Evolutionary conservation across 2,113 vertebrate genomes (phyloP).

Genomic region (Ornithorhynchus anatinus): DNA sequence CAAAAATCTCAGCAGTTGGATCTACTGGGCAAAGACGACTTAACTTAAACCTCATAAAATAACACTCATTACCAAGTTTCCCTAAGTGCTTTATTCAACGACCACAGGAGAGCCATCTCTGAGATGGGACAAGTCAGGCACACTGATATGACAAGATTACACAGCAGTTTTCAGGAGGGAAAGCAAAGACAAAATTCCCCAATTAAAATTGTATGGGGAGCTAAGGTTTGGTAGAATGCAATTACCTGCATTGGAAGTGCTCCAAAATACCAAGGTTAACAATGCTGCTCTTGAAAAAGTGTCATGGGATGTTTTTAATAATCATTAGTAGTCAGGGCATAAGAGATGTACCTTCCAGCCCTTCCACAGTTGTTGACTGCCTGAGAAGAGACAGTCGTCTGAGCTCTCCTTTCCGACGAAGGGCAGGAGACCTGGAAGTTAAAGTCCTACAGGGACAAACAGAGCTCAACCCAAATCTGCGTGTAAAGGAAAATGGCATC

Average conservation of each 20-base stretch:
- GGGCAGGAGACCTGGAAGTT: not conserved
- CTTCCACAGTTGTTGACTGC: not conserved
- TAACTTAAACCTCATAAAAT: not conserved
- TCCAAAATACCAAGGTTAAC: not conserved
- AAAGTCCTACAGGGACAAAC: not conserved
- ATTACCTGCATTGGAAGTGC: not conserved
- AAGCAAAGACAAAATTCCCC: not conserved
- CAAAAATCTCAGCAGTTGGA: too few relatives aligned
- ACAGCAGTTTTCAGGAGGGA: not conserved
- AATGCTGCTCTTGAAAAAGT: not conserved
- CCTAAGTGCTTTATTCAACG: not conserved
- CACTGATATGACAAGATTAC: not conserved
- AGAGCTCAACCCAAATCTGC: not conserved
- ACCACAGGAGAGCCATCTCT: not conserved
- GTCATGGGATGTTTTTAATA: not conserved
- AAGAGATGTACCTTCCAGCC: not conserved
- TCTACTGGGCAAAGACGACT: too few relatives aligned
- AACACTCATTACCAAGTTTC: not conserved
- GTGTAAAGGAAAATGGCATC: not conserved
- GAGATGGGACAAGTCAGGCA: not conserved
- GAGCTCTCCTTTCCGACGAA: rapidly evolving
- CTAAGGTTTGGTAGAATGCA: not conserved
- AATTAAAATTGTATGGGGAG: not conserved
- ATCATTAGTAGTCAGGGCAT: not conserved
- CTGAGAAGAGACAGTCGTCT: not conserved